Conservation (phyloP, 1,140 invertebrate genomes). For the Halictus rubicundus region DNA sequence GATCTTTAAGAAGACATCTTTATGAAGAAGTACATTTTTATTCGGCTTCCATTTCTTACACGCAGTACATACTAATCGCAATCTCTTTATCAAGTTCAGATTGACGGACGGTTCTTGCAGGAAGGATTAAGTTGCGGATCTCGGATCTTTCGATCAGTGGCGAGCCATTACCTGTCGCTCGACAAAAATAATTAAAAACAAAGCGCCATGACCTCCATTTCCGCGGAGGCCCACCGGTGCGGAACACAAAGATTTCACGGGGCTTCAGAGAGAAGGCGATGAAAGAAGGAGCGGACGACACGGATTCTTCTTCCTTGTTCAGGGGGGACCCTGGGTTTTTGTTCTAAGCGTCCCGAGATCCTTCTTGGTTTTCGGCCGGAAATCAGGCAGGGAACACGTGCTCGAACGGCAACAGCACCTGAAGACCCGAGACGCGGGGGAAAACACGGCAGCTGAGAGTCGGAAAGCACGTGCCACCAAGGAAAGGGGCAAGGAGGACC, state of each 20-base stretch:
- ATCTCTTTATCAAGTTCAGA: too few relatives aligned
- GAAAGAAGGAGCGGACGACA: background rate
- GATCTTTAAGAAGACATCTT: too few relatives aligned
- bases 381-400: slow-evolving; percentile 60
- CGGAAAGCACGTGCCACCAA: slow-evolving; percentile 64
- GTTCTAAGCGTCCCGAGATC: slow-evolving; percentile 44
- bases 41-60: too few relatives aligned
- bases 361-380: slow-evolving; percentile 39
- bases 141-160: too few relatives aligned
- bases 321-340: slow-evolving; percentile 40
- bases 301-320: slow-evolving; percentile 23
- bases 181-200: slow-evolving; percentile 4
- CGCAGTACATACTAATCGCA: too few relatives aligned
- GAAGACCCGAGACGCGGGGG: slow-evolving; percentile 27
- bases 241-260: slow-evolving; percentile 27
- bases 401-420: slow-evolving; percentile 59
- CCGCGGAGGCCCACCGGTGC: slow-evolving; percentile 1
- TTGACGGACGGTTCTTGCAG: too few relatives aligned
- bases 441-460: slow-evolving; percentile 62
- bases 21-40: too few relatives aligned
- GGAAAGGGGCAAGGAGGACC: slow-evolving; percentile 52
- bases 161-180: too few relatives aligned
- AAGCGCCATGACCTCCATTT: slow-evolving; percentile 19
- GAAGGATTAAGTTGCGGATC: too few relatives aligned
- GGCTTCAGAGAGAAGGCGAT: slow-evolving; percentile 5